phyloP scores from a whole-genome alignment of 2,797 vertebrate genomes.

The Rachycentron canadum region DNA sequence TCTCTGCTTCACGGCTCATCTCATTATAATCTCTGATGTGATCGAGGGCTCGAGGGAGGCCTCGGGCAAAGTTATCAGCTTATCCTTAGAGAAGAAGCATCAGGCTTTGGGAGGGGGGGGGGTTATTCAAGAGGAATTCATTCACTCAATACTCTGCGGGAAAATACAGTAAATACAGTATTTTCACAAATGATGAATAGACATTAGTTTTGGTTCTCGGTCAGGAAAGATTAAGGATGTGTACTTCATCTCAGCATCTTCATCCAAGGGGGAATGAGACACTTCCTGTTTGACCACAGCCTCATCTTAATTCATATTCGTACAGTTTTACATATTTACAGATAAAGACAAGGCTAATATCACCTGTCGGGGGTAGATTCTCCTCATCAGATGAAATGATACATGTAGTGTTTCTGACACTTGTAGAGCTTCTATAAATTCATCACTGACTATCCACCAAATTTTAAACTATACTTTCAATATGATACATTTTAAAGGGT shows the following conservation, averaged over 20 bases:
- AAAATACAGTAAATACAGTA: not conserved
- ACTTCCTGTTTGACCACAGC: not conserved
- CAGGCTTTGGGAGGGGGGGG: not conserved
- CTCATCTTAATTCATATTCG: not conserved
- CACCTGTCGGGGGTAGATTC: not conserved
- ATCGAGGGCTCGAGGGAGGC: constrained; percentile 53
- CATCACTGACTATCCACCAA: too few species aligned
- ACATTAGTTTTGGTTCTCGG: not conserved
- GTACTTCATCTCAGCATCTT: not conserved
- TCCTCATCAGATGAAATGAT: not conserved
- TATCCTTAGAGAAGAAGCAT: constrained; percentile 39
- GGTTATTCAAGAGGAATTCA: constrained; percentile 46
- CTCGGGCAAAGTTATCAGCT: constrained; percentile 47
- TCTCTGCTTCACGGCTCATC: constrained; percentile 60
- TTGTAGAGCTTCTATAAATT: too few species aligned
- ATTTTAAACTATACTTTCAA: too few species aligned
- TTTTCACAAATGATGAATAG: not conserved
- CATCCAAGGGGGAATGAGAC: not conserved
- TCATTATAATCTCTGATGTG: constrained; percentile 60
- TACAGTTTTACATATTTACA: not conserved
- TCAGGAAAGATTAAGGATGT: not conserved
- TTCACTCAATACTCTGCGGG: not conserved
- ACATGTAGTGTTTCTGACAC: not conserved
- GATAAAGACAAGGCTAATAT: not conserved
- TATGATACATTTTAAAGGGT: too few species aligned